phyloP scores from a whole-genome alignment of 1,140 invertebrate genomes.

The Sarcophaga bullata region DNA sequence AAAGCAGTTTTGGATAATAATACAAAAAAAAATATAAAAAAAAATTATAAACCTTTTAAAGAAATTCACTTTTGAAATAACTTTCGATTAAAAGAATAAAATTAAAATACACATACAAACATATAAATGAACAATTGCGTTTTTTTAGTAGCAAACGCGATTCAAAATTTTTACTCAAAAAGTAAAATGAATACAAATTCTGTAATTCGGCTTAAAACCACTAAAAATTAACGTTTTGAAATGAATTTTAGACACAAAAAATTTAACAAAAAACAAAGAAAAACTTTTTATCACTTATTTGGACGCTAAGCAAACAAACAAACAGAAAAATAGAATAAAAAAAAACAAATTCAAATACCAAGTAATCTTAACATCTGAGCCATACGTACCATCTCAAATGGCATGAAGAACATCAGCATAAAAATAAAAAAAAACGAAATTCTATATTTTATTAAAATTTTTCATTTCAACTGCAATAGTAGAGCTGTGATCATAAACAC shows the following conservation, averaged over 20 bases:
- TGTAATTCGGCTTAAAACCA: constrained; percentile 34
- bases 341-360: background rate
- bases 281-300: constrained; percentile 65
- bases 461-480: constrained; percentile 55
- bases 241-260: background rate
- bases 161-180: constrained; percentile 47
- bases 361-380: too few species aligned
- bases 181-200: constrained; percentile 34
- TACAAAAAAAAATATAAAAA: constrained; percentile 24
- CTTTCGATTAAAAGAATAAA: constrained; percentile 25
- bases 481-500: background rate
- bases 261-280: constrained; percentile 38
- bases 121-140: constrained; percentile 42
- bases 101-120: constrained; percentile 32
- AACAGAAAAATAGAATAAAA: constrained; percentile 38
- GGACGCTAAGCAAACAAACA: constrained; percentile 52
- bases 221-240: constrained; percentile 32
- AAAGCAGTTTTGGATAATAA: constrained; percentile 46
- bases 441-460: constrained; percentile 8
- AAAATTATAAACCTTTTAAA: background rate
- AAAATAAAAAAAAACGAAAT: background rate
- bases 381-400: too few species aligned
- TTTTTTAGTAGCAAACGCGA: constrained; percentile 48
- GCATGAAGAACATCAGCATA: constrained; percentile 3
- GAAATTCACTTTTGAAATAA: constrained; percentile 28